Base-by-base conservation (phyloP, 30 jellyfish, hydroid and myxozoan species). In the Rhopilema esculentum region DNA sequence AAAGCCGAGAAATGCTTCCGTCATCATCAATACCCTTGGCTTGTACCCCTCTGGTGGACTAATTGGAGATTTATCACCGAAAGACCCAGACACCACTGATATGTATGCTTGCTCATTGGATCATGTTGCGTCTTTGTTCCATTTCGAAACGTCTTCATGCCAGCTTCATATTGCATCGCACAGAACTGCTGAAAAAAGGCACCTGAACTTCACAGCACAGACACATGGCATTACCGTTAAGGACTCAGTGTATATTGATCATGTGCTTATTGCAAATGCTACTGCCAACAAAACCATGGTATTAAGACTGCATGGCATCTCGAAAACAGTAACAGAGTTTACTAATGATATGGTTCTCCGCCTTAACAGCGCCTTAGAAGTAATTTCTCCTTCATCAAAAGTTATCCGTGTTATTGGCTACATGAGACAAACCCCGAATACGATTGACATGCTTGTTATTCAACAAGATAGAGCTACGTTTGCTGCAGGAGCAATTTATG, bases 11-110 rank as follows among this genome's bases (percentile, higher is more conserved):
- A 50, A 80, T 49, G 91, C 83, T 15, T 31, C 67, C 1, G 74
- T 93, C 21, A 88, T 88, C 6, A 86, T 82, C 31, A 88, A 88
- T 73, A 40, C 19, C 20, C 71, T 81, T 25, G 91, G 88, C 25
- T n/a, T 65, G 20, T 48, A 0, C 40, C 66, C 69, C 12, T 80
- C 89, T 27, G 92, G 93, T 0, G 91, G 96, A 29, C 48, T 67
- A 0, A 62, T 93, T 27, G 98, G 98, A 8, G 96, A 88, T 85
- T 17, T 93, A 23, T 93, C 98, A 4, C 98, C 98, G 1, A 75
- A 66, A 30, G 98, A 93, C 70, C 72, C 91, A 15, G 98, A 93
- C 82, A 50, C 26, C 16, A 21, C 88, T 16, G 98, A 93, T 72
- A 29, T 16, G 0, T 93, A 93, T 77, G 26, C 87, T 0, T 93